These are phyloP conservation scores for Cheilosia vulpina DNA, from an alignment of 2,888 invertebrate species.

Conservation along the genomic window DNA sequence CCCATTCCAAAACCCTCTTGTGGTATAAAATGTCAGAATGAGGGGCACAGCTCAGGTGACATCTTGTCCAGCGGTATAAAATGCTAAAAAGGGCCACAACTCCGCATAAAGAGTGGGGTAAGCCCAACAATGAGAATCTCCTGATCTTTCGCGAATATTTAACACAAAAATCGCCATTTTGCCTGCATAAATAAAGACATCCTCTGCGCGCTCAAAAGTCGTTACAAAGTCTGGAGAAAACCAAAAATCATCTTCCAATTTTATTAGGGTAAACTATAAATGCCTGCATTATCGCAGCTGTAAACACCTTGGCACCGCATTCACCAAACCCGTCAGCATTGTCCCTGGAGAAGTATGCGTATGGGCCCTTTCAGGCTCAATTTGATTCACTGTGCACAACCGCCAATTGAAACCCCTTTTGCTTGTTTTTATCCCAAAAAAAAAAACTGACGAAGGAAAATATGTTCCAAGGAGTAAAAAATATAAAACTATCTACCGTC, in stretches of 20 bases:
- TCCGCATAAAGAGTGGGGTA: too few relatives aligned
- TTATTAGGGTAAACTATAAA: neutral
- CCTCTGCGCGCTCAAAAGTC: conserved; percentile 3
- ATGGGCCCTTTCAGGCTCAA: conserved; percentile 47
- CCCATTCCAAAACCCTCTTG: too few relatives aligned
- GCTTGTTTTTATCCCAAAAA: conserved; percentile 62
- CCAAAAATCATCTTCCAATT: neutral
- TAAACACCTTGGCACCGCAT: conserved; percentile 45
- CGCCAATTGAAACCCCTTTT: conserved; percentile 73
- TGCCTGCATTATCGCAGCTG: conserved; percentile 48
- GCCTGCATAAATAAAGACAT: too few relatives aligned
- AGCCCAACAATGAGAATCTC: too few relatives aligned
- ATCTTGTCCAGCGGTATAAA: too few relatives aligned
- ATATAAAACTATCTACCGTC: conserved; percentile 34
- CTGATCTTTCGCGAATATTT: too few relatives aligned
- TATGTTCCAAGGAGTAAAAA: conserved; percentile 31
- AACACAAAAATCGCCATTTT: too few relatives aligned
- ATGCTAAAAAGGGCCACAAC: too few relatives aligned
- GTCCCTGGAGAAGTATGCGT: neutral
- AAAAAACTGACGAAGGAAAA: neutral
- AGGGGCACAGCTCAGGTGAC: too few relatives aligned
- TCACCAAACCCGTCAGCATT: conserved; percentile 23
- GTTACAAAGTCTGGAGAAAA: conserved; percentile 15
- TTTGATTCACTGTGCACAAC: conserved; percentile 68
- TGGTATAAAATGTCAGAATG: too few relatives aligned